Percentiles rank a stretch among this genome's conserved stretches.
phyloP scores from a whole-genome alignment of 2,888 invertebrate genomes.

The Hypolimnas misippus region DNA sequence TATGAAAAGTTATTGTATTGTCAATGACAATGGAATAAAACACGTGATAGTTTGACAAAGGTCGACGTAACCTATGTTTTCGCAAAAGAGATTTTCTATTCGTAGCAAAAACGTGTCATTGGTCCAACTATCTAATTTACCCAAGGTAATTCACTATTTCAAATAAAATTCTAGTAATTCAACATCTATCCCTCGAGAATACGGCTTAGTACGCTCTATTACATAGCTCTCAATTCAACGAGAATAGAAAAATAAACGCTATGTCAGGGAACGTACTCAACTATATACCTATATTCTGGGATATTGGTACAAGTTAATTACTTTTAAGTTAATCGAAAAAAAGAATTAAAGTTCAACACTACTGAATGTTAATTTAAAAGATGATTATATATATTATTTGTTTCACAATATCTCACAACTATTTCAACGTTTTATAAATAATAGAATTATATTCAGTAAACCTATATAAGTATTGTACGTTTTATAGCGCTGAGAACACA shows the following conservation, averaged over 20 bases:
- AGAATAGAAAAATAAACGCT: slow-evolving; percentile 38
- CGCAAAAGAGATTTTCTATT: slow-evolving; percentile 37
- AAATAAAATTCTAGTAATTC: slow-evolving; percentile 45
- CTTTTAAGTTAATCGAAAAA: neutral
- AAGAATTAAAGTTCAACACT: too few relatives aligned
- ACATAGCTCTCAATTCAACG: slow-evolving; percentile 31
- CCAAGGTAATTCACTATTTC: slow-evolving; percentile 44
- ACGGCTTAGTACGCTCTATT: slow-evolving; percentile 24
- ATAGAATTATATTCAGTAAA: neutral
- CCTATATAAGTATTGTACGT: neutral
- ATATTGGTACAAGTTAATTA: neutral
- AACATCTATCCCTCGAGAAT: slow-evolving; percentile 34
- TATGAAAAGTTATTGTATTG: neutral
- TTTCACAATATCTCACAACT: too few relatives aligned
- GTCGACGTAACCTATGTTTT: slow-evolving; percentile 31
- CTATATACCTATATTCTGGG: neutral
- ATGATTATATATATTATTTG: too few relatives aligned
- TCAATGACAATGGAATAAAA: neutral
- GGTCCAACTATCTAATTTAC: slow-evolving; percentile 43
- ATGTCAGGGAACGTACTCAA: slow-evolving; percentile 19
- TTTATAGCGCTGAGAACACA: slow-evolving; percentile 12
- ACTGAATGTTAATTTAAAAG: too few relatives aligned
- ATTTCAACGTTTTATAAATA: too few relatives aligned
- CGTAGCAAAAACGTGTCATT: slow-evolving; percentile 36
- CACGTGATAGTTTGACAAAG: slow-evolving; percentile 28